Conservation (phyloP, 2,797 vertebrate genomes). For the Chloroceryle amazona region DNA sequence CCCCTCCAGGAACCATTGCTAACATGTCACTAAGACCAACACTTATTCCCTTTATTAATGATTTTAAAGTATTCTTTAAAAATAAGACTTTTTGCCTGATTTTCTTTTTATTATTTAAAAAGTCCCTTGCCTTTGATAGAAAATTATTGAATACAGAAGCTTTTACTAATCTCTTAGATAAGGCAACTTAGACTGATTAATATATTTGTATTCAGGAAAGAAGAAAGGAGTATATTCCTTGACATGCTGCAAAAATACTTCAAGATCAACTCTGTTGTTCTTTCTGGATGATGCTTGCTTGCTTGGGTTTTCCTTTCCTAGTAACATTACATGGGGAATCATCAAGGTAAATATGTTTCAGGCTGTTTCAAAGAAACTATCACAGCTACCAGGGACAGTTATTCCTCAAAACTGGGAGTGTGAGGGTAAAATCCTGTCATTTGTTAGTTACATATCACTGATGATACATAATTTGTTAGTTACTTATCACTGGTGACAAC, state of each 20-base stretch:
- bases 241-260: not conserved
- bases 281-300: not conserved
- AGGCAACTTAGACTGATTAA: not conserved
- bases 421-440: not conserved
- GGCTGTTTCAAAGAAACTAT: not conserved
- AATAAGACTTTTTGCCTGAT: not conserved
- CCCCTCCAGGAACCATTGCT: not conserved
- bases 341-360: not conserved
- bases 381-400: not conserved
- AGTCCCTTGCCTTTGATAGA: not conserved
- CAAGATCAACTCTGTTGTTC: not conserved
- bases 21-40: not conserved
- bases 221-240: not conserved
- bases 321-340: not conserved
- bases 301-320: not conserved
- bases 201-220: not conserved
- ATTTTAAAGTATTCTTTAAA: not conserved
- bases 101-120: not conserved
- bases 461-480: too few species aligned
- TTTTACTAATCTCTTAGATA: not conserved
- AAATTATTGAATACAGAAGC: not conserved
- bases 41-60: not conserved
- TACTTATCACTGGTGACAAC: not conserved
- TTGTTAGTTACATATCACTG: not conserved
- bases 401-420: not conserved